Conservation (phyloP, 2,888 invertebrate genomes). For the Endotricha flammealis region DNA sequence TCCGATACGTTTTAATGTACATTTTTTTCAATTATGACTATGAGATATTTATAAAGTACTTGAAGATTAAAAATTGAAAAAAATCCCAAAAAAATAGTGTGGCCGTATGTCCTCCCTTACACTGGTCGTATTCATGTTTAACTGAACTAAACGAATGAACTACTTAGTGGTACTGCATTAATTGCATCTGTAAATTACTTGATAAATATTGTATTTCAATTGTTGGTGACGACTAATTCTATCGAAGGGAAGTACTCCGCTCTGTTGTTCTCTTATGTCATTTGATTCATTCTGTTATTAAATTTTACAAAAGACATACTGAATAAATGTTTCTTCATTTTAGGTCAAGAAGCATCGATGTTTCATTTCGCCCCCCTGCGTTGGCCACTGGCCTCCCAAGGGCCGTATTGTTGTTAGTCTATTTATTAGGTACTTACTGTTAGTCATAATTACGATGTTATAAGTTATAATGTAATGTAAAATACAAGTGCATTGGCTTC, state of each 20-base stretch:
- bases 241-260: slow-evolving; percentile 70
- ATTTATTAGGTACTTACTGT: slow-evolving; percentile 12
- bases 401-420: slow-evolving; percentile 9
- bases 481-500: slow-evolving; percentile 8
- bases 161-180: slow-evolving; percentile 73
- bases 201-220: slow-evolving; percentile 75
- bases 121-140: slow-evolving; percentile 64
- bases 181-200: slow-evolving; percentile 72
- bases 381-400: too few species aligned
- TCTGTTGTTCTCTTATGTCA: slow-evolving; percentile 71
- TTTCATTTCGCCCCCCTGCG: slow-evolving; percentile 59
- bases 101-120: slow-evolving; percentile 32
- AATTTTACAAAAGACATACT: slow-evolving; percentile 82
- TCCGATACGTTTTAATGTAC: slow-evolving; percentile 71
- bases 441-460: slow-evolving; percentile 10
- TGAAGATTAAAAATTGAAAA: slow-evolving; percentile 65
- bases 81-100: slow-evolving; percentile 59
- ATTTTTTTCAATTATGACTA: slow-evolving; percentile 77
- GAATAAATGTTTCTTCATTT: slow-evolving; percentile 86
- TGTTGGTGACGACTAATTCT: slow-evolving; percentile 72
- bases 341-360: slow-evolving; percentile 81
- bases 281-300: slow-evolving; percentile 77
- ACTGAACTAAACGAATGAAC: slow-evolving; percentile 72
- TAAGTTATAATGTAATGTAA: slow-evolving; percentile 11
- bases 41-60: slow-evolving; percentile 76